Base-by-base conservation (phyloP, 2,797 vertebrate species). In the Tauraco hartlaubi region DNA sequence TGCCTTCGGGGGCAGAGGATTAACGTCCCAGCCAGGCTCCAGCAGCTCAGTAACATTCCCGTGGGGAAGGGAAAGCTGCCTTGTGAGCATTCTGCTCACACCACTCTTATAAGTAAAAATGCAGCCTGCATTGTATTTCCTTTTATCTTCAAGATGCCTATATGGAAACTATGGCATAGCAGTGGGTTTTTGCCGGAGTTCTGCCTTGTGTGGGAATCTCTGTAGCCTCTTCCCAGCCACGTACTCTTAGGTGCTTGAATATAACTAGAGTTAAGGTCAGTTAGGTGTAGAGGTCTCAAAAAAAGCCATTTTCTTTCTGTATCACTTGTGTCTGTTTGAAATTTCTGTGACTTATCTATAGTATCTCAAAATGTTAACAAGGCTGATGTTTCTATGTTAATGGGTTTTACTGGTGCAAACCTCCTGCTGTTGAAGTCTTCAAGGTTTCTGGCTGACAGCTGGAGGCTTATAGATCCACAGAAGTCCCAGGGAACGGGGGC, bases 401-500 rank as follows among this genome's bases (percentile, higher is more conserved):
- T 7, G 15, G 43, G 9, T n/a, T 48, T 37, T 19, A 12, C 25
- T 23, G 62, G 46, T 29, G 37, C 54, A 52, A 37, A 10, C n/a
- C 62, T 63, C 35, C 44, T 28, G 31, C 12, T 49, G 51, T 12
- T 39, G 54, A 54, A 19, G 41, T 15, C 25, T 46, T 3, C 31
- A 25, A 3, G 15, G 3, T n/a, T 61, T 58, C 35, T 37, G 26
- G 8, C 39, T 66, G 37, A 12, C 48, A 52, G 33, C 44, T 51
- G 52, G 0, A 1, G 61, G n/a, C 28, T 77, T 13, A 4, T 1
- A 12, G 59, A 33, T 17, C 41, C 1, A 0, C 2, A 5, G 52
- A 9, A 17, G 7, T 26, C 37, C 33, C 43, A 7, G 33, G 7
- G 37, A 68, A 15, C 4, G 1, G 0, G 52, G 20, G 25, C 22